Evolutionary conservation across 1,140 invertebrate species (phyloP).

Genomic region (Maconellicoccus hirsutus): DNA sequence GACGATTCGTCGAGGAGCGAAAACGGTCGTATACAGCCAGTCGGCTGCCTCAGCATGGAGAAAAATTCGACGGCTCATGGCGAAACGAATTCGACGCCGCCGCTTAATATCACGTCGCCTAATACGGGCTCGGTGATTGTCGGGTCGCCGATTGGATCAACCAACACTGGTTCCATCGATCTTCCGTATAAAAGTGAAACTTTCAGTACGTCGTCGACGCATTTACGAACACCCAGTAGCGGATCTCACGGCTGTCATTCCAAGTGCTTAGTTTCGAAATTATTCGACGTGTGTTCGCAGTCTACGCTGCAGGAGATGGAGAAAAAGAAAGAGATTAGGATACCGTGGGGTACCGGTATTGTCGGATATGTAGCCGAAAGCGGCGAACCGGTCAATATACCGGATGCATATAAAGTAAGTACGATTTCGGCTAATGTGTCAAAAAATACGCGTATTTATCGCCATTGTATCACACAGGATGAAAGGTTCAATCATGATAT

Average conservation of each 20-base stretch:
- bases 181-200: neutral
- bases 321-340: conserved; percentile 79
- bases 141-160: conserved; percentile 28
- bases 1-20: neutral
- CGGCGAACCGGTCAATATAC: conserved; percentile 85
- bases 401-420: conserved; percentile 83
- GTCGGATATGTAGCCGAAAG: conserved; percentile 87
- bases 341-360: conserved; percentile 83
- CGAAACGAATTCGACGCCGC: neutral
- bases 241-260: conserved; percentile 28
- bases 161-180: conserved; percentile 25
- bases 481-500: conserved; percentile 85
- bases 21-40: neutral
- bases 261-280: conserved; percentile 73
- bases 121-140: conserved; percentile 28
- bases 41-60: conserved; percentile 27
- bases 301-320: conserved; percentile 84
- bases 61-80: neutral
- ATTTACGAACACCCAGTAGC: neutral
- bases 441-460: conserved; percentile 19
- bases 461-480: conserved; percentile 53
- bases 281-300: conserved; percentile 86
- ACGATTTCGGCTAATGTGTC: neutral
- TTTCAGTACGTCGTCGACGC: conserved; percentile 17
- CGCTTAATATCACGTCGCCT: neutral